These are phyloP conservation scores for Notamacropus eugenii DNA, from an alignment of 2,797 vertebrate genomes.

Conservation along the genomic window DNA sequence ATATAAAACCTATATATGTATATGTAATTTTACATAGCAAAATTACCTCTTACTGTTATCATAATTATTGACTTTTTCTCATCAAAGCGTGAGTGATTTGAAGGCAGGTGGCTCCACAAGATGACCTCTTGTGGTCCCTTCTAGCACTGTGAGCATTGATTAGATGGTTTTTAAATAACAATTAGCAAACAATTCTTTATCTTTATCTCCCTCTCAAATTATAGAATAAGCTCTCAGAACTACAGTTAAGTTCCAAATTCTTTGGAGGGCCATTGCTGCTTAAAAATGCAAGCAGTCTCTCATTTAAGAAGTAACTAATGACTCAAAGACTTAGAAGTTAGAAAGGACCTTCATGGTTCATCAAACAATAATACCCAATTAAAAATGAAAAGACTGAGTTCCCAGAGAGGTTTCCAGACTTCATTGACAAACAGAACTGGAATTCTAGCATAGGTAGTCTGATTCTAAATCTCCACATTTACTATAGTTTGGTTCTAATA, in stretches of 20 bases:
- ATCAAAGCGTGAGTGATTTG: background rate
- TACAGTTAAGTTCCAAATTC: background rate
- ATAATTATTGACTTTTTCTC: background rate
- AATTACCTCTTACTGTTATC: background rate
- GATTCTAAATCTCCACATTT: too few species aligned
- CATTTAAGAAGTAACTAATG: background rate
- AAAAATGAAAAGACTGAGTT: too few species aligned
- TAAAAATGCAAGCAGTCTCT: background rate
- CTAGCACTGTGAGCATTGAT: background rate
- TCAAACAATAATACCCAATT: too few species aligned
- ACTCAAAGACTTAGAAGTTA: too few species aligned
- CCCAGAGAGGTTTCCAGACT: too few species aligned
- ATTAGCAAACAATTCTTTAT: background rate
- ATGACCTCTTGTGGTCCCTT: background rate
- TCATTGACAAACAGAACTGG: too few species aligned
- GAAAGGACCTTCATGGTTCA: too few species aligned
- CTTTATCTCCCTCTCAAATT: background rate
- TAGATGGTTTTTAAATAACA: background rate
- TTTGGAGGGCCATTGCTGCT: background rate
- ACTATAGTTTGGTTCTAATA: too few species aligned
- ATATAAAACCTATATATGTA: too few species aligned
- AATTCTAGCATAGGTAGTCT: too few species aligned
- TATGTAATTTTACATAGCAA: background rate
- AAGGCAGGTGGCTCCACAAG: background rate
- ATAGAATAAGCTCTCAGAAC: background rate